phyloP scores from a whole-genome alignment of 2,113 vertebrate genomes.

The Triplophysa tibetana region DNA sequence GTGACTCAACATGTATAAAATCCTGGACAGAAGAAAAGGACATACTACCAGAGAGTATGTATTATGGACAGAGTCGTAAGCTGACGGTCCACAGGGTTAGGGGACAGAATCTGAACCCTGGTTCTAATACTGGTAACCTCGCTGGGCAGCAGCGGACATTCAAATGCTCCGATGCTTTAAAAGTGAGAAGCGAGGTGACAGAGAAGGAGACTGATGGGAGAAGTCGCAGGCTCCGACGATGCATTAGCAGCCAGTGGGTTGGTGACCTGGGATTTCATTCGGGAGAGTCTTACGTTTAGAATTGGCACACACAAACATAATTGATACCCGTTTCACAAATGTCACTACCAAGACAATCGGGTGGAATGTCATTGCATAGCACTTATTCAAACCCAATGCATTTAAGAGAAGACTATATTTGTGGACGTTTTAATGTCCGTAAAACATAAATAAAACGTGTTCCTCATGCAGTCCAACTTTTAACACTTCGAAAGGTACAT shows the following conservation, averaged over 20 bases:
- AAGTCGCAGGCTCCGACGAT: slow-evolving; percentile 1
- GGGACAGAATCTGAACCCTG: not conserved
- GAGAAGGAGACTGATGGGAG: not conserved
- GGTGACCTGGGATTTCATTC: not conserved
- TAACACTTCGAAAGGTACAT: too few relatives aligned
- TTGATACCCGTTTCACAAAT: not conserved
- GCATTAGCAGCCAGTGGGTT: slow-evolving; percentile 29
- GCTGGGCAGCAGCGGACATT: not conserved
- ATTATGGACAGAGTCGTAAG: slow-evolving; percentile 69
- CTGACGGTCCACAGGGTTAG: slow-evolving; percentile 63
- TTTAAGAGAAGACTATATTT: too few relatives aligned
- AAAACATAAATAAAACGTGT: too few relatives aligned
- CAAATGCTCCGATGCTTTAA: slow-evolving; percentile 26
- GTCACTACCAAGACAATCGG: too few relatives aligned
- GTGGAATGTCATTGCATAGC: not conserved
- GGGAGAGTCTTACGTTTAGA: not conserved
- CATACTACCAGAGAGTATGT: slow-evolving; percentile 66
- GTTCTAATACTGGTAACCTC: slow-evolving; percentile 38
- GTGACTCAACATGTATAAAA: slow-evolving; percentile 22
- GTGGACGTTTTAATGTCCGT: too few relatives aligned
- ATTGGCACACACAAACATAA: not conserved
- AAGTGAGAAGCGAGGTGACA: not conserved
- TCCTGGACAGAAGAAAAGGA: slow-evolving; percentile 31
- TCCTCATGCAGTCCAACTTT: too few relatives aligned
- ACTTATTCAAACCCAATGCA: not conserved